Evolutionary conservation across 2,797 vertebrate genomes (phyloP).

Genomic region (Scolopax rusticola): DNA sequence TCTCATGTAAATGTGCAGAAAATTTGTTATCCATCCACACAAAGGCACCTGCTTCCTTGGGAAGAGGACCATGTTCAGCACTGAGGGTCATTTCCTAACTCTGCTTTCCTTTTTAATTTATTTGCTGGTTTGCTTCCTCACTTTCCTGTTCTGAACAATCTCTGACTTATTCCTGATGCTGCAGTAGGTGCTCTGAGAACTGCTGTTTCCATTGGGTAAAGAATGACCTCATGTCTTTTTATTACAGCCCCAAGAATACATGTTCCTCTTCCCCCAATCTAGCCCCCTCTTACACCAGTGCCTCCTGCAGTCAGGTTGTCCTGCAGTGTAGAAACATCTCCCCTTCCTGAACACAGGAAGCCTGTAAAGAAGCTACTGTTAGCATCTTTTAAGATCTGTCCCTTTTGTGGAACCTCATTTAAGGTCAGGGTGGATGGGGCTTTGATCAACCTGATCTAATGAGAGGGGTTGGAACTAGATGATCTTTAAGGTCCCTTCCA

Average conservation of each 20-base stretch:
- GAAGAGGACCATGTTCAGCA: not conserved
- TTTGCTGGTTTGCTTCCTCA: not conserved
- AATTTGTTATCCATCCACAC: not conserved
- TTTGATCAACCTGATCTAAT: too few relatives aligned
- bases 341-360: not conserved
- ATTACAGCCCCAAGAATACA: not conserved
- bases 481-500: too few relatives aligned
- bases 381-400: not conserved
- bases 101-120: not conserved
- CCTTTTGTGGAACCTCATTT: not conserved
- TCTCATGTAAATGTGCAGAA: not conserved
- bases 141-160: not conserved
- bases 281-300: not conserved
- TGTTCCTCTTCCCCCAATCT: not conserved
- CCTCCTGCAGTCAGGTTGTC: not conserved
- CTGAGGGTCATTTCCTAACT: not conserved
- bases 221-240: not conserved
- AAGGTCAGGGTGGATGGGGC: too few relatives aligned
- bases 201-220: rapidly evolving
- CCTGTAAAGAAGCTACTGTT: not conserved
- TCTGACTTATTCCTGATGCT: not conserved
- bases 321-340: not conserved
- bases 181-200: not conserved
- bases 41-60: not conserved
- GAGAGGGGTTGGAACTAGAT: too few relatives aligned